Evolutionary conservation across 2,888 invertebrate genomes (phyloP).

Genomic region (Cryptus armator): DNA sequence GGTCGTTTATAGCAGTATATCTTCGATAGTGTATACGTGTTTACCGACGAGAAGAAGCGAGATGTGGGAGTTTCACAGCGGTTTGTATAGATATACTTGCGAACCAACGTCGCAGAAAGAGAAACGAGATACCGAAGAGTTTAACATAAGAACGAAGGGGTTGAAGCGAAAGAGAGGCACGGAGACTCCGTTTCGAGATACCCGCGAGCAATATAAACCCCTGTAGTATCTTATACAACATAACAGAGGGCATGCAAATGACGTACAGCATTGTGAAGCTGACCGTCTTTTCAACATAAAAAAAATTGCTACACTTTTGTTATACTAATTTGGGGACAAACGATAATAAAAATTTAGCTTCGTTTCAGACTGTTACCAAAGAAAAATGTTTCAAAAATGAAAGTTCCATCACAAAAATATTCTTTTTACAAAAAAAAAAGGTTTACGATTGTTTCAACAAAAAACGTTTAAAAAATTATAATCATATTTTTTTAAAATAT

Average conservation of each 20-base stretch:
- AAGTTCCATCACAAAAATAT: too few relatives aligned
- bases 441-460: too few relatives aligned
- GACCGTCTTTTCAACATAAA: neutral
- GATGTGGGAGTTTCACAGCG: slow-evolving; percentile 7
- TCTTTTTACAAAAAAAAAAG: too few relatives aligned
- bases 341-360: neutral
- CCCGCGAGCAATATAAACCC: slow-evolving; percentile 25
- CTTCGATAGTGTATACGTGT: slow-evolving; percentile 27
- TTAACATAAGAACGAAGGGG: slow-evolving; percentile 8
- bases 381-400: neutral
- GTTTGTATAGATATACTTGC: neutral
- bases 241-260: neutral
- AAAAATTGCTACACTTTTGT: neutral
- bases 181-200: slow-evolving; percentile 4
- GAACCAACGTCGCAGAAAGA: slow-evolving; percentile 18
- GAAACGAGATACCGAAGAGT: slow-evolving; percentile 8
- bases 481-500: too few relatives aligned
- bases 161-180: slow-evolving; percentile 3
- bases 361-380: too few relatives aligned
- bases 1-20: slow-evolving; percentile 32
- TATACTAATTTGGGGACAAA: neutral
- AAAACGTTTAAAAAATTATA: too few relatives aligned
- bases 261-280: neutral
- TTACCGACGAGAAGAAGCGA: slow-evolving; percentile 2
- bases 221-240: slow-evolving; percentile 2